Percentiles rank a stretch among this genome's conserved stretches.
Evolutionary conservation across 2,113 vertebrate genomes (phyloP).

Genomic region (Platysternon megacephalum): DNA sequence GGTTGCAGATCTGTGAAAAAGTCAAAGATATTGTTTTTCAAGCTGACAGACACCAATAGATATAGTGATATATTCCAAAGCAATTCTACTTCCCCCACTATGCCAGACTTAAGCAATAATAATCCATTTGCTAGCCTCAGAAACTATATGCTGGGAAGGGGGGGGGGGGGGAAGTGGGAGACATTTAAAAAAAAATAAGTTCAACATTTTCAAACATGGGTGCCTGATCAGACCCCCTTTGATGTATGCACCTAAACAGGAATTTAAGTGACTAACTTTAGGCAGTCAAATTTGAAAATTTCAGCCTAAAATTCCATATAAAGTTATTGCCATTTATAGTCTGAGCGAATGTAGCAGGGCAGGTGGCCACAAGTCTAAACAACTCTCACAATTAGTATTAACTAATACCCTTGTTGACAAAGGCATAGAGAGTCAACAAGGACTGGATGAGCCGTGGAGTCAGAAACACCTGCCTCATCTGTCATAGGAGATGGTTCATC

Average conservation of each 20-base stretch:
- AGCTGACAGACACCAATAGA: not conserved
- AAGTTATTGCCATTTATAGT: not conserved
- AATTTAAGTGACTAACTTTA: not conserved
- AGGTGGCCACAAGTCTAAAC: not conserved
- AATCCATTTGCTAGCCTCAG: not conserved
- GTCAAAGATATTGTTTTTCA: not conserved
- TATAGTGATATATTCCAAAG: not conserved
- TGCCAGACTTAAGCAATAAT: not conserved
- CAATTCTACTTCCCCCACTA: not conserved
- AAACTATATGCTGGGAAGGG: fast-evolving
- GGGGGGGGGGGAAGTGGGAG: not conserved
- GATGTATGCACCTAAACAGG: not conserved
- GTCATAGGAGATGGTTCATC: not conserved
- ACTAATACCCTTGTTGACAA: not conserved
- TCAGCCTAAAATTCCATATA: not conserved
- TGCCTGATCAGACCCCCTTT: not conserved
- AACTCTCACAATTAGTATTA: not conserved
- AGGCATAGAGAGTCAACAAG: not conserved
- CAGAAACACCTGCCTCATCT: not conserved
- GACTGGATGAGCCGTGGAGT: not conserved
- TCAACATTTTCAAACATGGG: not conserved
- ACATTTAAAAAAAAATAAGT: not conserved
- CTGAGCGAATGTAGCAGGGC: fast-evolving
- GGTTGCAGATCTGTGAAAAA: not conserved
- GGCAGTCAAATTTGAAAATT: not conserved